Evolutionary conservation across 2,888 invertebrate species (phyloP).

Genomic region (Choristoneura rosaceana): DNA sequence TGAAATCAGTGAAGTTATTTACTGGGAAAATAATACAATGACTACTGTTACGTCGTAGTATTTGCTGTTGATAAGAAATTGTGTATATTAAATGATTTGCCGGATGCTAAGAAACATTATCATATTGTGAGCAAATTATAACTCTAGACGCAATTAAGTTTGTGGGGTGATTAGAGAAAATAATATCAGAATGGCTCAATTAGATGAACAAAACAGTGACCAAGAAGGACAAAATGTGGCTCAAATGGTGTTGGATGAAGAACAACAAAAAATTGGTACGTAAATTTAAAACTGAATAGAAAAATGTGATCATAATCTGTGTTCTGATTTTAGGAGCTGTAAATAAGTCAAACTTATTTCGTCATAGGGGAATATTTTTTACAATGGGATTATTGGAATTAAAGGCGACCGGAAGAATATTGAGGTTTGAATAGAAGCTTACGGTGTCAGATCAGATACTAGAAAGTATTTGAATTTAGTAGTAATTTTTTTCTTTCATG

Average conservation of each 20-base stretch:
- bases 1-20: slow-evolving; percentile 16
- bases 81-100: slow-evolving; percentile 11
- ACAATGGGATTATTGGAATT: neutral
- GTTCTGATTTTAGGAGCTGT: slow-evolving; percentile 14
- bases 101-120: neutral
- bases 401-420: neutral
- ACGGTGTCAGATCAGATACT: neutral
- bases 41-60: neutral
- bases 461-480: neutral
- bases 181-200: neutral
- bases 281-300: neutral
- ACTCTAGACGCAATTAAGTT: neutral
- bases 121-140: neutral
- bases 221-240: neutral
- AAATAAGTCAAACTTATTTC: neutral
- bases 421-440: slow-evolving; percentile 9
- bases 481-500: slow-evolving; percentile 43
- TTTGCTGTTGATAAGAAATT: slow-evolving; percentile 24
- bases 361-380: neutral
- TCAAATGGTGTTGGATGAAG: neutral
- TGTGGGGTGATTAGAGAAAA: neutral
- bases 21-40: neutral
- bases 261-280: slow-evolving; percentile 5
- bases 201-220: neutral
- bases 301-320: neutral